These are phyloP conservation scores for Mobula birostris DNA, from an alignment of 2,113 vertebrate genomes.

Conservation along the genomic window DNA sequence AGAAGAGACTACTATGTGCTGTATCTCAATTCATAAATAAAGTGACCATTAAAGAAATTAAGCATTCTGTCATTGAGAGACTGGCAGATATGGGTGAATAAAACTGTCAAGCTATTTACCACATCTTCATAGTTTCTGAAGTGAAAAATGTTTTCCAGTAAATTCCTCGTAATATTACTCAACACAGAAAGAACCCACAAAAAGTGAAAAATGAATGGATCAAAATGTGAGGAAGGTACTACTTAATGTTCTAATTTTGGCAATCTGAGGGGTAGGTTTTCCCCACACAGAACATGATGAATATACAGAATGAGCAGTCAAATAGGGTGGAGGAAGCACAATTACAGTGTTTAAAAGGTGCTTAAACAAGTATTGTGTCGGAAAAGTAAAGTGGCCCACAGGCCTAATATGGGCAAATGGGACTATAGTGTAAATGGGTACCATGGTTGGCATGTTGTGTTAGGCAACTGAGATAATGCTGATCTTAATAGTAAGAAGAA, in stretches of 20 bases:
- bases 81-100: not conserved
- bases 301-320: too few relatives aligned
- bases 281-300: too few relatives aligned
- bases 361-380: too few relatives aligned
- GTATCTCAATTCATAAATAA: too few relatives aligned
- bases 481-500: not conserved
- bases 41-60: not conserved
- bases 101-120: not conserved
- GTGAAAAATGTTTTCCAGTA: not conserved
- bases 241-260: not conserved
- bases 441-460: too few relatives aligned
- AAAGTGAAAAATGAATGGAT: not conserved
- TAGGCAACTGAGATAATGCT: not conserved
- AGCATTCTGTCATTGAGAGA: not conserved
- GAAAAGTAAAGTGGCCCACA: too few relatives aligned
- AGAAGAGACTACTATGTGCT: too few relatives aligned
- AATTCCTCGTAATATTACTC: not conserved
- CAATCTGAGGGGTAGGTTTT: too few relatives aligned
- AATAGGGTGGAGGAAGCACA: too few relatives aligned
- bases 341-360: too few relatives aligned
- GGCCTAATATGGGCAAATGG: too few relatives aligned
- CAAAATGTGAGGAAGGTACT: not conserved
- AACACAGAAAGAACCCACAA: not conserved
- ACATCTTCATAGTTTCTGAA: not conserved
- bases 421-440: too few relatives aligned